phyloP scores from a whole-genome alignment of 2,113 vertebrate genomes.

The Eleginops maclovinus region DNA sequence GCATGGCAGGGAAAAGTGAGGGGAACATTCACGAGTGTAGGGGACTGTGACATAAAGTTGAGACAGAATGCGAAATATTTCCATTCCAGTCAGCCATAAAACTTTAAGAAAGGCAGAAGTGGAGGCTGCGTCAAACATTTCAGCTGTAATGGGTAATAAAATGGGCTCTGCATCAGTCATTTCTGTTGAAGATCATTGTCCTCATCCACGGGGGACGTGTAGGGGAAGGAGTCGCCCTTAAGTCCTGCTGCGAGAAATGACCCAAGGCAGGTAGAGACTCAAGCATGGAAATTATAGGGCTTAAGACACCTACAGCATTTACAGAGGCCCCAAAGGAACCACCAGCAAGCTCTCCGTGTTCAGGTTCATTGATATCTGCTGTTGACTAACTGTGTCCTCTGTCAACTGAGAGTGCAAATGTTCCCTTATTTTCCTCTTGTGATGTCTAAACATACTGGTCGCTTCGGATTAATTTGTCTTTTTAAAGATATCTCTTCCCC shows the following conservation, averaged over 20 bases:
- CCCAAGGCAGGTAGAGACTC: constrained; percentile 63
- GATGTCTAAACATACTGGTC: neutral
- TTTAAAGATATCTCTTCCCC: neutral
- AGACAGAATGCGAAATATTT: constrained; percentile 59
- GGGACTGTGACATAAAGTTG: constrained; percentile 7
- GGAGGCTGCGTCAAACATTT: constrained; percentile 44
- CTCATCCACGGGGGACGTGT: constrained; percentile 44
- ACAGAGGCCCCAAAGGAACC: constrained; percentile 34
- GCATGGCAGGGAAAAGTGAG: constrained; percentile 19
- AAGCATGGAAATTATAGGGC: constrained; percentile 70
- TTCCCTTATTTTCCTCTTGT: neutral
- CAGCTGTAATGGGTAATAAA: constrained; percentile 65
- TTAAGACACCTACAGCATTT: constrained; percentile 25
- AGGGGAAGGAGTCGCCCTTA: constrained; percentile 41
- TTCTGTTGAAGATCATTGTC: constrained; percentile 44
- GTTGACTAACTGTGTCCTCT: neutral
- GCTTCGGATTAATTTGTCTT: neutral
- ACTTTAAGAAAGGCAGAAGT: constrained; percentile 30
- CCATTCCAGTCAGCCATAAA: constrained; percentile 56
- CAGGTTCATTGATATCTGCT: neutral
- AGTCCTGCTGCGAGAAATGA: constrained; percentile 64
- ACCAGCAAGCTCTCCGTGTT: constrained; percentile 14
- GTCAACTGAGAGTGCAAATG: neutral
- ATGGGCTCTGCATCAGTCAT: constrained; percentile 18
- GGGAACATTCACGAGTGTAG: constrained; percentile 15